These are phyloP conservation scores for Drosophila melanosoma DNA, from an alignment of 2,888 invertebrate species.

Conservation along the genomic window DNA sequence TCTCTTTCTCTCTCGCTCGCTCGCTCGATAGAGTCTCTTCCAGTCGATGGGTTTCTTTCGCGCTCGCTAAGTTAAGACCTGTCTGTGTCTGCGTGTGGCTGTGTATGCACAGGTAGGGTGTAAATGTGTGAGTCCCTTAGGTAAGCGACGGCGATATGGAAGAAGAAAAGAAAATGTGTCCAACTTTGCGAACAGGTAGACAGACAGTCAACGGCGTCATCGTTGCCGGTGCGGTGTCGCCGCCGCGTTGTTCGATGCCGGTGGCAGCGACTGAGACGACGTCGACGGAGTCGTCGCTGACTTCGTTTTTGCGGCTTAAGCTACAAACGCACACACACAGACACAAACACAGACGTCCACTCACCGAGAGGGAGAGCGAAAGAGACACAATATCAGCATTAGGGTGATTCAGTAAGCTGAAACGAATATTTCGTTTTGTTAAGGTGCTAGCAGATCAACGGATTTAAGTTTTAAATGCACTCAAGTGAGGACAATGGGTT, in stretches of 20 bases:
- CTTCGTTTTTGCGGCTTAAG: constrained; percentile 80
- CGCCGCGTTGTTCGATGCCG: constrained; percentile 55
- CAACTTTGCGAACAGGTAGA: constrained; percentile 78
- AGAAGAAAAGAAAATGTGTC: constrained; percentile 76
- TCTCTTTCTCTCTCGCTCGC: constrained; percentile 6
- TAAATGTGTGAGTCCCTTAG: constrained; percentile 71
- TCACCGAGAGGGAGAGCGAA: constrained; percentile 8
- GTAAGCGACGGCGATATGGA: constrained; percentile 61
- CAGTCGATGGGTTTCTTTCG: constrained; percentile 15
- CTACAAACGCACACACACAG: constrained; percentile 29
- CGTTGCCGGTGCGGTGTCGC: constrained; percentile 50
- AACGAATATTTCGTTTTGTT: constrained; percentile 17
- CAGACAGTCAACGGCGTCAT: constrained; percentile 52
- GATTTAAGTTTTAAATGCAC: constrained; percentile 9
- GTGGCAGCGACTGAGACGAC: constrained; percentile 67
- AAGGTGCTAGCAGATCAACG: constrained; percentile 29
- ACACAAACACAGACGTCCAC: constrained; percentile 20
- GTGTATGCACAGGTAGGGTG: constrained; percentile 54
- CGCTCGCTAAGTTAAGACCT: constrained; percentile 6
- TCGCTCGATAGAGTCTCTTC: constrained; percentile 26
- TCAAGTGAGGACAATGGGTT: constrained; percentile 3
- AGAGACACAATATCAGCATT: constrained; percentile 46
- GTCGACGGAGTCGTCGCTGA: constrained; percentile 66
- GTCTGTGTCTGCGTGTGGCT: constrained; percentile 6
- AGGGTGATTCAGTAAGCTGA: constrained; percentile 61